A percentile compares a stretch with the other conserved stretches of the same genome.
Conservation (phyloP, 2,888 invertebrate species). For the Coleophora flavipennella region DNA sequence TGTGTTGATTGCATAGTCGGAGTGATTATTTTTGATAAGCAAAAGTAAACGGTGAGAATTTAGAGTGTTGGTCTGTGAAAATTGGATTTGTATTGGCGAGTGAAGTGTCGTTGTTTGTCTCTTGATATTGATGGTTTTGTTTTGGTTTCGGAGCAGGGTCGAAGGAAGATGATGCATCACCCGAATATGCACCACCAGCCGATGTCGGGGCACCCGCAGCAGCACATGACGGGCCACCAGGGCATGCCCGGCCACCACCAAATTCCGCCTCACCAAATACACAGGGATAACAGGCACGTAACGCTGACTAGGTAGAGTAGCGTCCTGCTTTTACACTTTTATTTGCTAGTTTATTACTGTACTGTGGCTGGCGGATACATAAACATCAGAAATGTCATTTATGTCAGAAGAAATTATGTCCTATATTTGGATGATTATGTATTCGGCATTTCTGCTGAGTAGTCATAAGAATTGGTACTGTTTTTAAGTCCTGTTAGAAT, state of each 20-base stretch:
- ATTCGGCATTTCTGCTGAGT: too few species aligned
- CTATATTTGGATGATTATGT: too few species aligned
- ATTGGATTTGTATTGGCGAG: too few species aligned
- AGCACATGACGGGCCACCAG: slow-evolving; percentile 61
- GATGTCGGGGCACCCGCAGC: slow-evolving; percentile 67
- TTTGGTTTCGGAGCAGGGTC: slow-evolving; percentile 34
- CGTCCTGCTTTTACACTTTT: slow-evolving; percentile 48
- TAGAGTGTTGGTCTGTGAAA: slow-evolving; percentile 21
- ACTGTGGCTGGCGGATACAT: background rate
- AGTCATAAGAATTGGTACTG: too few species aligned
- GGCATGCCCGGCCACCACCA: slow-evolving; percentile 72
- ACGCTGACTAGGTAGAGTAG: slow-evolving; percentile 60
- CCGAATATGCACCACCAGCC: slow-evolving; percentile 72
- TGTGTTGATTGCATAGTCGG: slow-evolving; percentile 47
- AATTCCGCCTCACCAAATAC: slow-evolving; percentile 77
- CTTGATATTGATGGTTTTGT: slow-evolving; percentile 41
- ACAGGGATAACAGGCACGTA: slow-evolving; percentile 75
- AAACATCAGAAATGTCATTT: background rate
- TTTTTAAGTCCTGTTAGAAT: too few species aligned
- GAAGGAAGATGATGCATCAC: slow-evolving; percentile 69
- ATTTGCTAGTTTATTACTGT: slow-evolving; percentile 28
- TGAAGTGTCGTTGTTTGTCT: slow-evolving; percentile 13
- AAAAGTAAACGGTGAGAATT: slow-evolving; percentile 46
- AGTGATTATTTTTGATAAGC: slow-evolving; percentile 30
- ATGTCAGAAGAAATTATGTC: too few species aligned